Evolutionary conservation across 2,113 vertebrate species (phyloP).

Genomic region (Anarrhichthys ocellatus): DNA sequence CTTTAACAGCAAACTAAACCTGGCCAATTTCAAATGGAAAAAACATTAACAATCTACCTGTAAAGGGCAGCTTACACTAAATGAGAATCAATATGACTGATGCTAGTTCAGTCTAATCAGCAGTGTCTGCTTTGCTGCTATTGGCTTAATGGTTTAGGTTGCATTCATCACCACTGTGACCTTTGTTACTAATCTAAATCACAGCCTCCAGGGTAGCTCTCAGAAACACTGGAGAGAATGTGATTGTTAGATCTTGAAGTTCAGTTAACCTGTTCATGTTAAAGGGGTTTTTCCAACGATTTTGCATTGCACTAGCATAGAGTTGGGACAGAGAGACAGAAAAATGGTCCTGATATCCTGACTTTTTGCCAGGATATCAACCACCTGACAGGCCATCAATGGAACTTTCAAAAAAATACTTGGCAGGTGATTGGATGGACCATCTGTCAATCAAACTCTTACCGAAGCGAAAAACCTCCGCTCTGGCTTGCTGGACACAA

Average conservation of each 20-base stretch:
- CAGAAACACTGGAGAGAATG: background rate
- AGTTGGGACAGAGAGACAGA: background rate
- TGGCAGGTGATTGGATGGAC: background rate
- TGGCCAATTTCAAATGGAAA: constrained; percentile 8
- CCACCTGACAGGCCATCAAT: background rate
- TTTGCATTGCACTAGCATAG: background rate
- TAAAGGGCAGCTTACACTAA: background rate
- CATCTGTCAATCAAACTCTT: background rate
- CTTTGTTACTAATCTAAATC: constrained; percentile 3
- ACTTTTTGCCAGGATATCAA: background rate
- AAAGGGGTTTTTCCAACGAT: background rate
- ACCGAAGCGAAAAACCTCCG: background rate
- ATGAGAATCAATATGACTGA: constrained; percentile 5
- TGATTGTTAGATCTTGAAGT: background rate
- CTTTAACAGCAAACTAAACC: constrained; percentile 3
- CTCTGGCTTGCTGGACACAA: background rate
- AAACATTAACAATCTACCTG: background rate
- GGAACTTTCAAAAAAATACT: background rate
- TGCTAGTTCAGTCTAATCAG: background rate
- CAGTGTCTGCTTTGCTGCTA: constrained; percentile 3
- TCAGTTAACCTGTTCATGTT: background rate
- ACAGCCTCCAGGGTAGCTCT: background rate
- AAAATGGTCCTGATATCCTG: background rate
- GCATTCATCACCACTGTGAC: constrained; percentile 25
- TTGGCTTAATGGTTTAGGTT: background rate